Base-by-base conservation (phyloP, 2,888 invertebrate genomes). In the Pteria penguin region DNA sequence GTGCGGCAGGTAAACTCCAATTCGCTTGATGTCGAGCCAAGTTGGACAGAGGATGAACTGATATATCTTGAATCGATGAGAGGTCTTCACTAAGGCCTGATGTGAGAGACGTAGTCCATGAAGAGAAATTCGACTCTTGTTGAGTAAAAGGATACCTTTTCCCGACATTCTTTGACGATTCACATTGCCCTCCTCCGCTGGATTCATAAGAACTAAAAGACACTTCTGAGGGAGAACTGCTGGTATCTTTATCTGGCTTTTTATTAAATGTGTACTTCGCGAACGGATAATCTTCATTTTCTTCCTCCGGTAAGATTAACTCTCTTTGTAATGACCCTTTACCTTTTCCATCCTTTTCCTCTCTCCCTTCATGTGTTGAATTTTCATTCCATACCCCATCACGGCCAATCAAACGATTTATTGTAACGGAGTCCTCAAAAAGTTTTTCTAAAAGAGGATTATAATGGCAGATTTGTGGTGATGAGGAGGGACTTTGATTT, bases 271-370 rank as follows among this genome's bases (percentile, higher is more conserved):
- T 83, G 63, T 84, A 79, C 62, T 84, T 84, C 33, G 84, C 73
- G 78, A 85, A 87, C 32, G 87, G 84, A 68, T 79, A 80, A 52
- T 85, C 84, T 45, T 85, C 86, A 22, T 82, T 82, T 22, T 87
- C 89, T 22, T 88, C 87, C 55, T 89, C 89, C 5, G 86, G 87
- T 22, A 86, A 66, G 29, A 89, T 86, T 4, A 89, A 68, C 58
- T 87, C 87, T 63, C 68, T 29, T 4, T 24, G 11, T 52, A 57
- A 32, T 5, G 55, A 57, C 18, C 18, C 18, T 45, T 8, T 45
- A 18, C 18, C 45, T 45, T 45, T 45, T 8, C 18, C 18, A 14
- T 45, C 45, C 8, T 45, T 45, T 18, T 45, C 45, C 11, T 45
- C 45, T 45, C 45, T 45, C 8, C 11, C 18, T 45, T 14, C 8